Evolutionary conservation across 1,140 invertebrate genomes (phyloP).

Genomic region (Temnothorax nylanderi): DNA sequence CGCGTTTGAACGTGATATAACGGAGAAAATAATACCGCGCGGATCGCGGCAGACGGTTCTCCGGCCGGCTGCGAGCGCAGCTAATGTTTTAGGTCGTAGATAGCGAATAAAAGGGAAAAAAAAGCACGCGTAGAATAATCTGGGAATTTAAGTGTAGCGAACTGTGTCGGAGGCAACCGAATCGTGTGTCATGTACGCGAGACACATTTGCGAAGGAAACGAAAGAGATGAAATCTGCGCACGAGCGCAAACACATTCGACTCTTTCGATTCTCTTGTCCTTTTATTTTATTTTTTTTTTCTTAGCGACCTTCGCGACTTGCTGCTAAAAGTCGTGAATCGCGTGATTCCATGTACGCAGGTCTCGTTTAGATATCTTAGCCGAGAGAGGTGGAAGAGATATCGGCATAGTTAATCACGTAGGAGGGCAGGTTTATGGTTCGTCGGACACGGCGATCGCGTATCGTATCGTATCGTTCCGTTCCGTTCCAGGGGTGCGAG

Average conservation of each 20-base stretch:
- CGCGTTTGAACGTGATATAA: constrained; percentile 39
- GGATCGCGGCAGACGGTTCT: constrained; percentile 25
- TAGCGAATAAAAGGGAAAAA: constrained; percentile 65
- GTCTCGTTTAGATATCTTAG: constrained; percentile 65
- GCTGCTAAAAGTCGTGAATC: constrained; percentile 60
- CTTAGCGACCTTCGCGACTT: constrained; percentile 62
- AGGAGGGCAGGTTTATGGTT: constrained; percentile 71
- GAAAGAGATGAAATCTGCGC: constrained; percentile 69
- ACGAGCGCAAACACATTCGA: constrained; percentile 70
- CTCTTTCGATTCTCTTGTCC: constrained; percentile 61
- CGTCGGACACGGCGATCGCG: constrained; percentile 70
- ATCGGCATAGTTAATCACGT: constrained; percentile 49
- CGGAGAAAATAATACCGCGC: constrained; percentile 36
- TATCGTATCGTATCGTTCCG: constrained; percentile 58
- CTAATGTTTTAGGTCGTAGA: constrained; percentile 75
- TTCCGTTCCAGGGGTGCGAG: constrained; percentile 60
- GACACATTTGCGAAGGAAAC: constrained; percentile 63
- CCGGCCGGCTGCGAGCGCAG: constrained; percentile 38
- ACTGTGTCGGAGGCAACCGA: constrained; percentile 31
- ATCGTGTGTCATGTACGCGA: constrained; percentile 34
- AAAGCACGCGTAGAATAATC: constrained; percentile 17
- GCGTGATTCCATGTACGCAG: constrained; percentile 66
- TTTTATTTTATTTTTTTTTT: constrained; percentile 60
- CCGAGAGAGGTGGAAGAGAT: constrained; percentile 38
- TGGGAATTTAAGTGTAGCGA: constrained; percentile 57